phyloP scores from a whole-genome alignment of 2,888 invertebrate genomes.

The Mesorhabditis belari region DNA sequence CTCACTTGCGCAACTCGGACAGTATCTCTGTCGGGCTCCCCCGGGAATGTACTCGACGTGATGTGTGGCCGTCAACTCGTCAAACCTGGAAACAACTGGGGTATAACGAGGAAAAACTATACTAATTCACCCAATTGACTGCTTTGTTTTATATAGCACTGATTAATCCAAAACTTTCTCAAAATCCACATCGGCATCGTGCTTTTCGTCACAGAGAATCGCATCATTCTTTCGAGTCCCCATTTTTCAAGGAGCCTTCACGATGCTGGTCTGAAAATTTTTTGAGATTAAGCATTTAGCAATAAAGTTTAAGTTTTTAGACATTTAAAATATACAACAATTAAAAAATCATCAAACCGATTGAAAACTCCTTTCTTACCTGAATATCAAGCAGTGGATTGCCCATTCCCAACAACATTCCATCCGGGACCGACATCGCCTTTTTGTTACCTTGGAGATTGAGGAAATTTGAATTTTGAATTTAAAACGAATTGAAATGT shows the following conservation, averaged over 20 bases:
- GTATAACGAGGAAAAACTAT: neutral
- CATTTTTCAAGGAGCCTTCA: conserved; percentile 73
- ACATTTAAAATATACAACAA: neutral
- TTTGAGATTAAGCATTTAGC: too few species aligned
- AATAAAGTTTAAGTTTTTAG: neutral
- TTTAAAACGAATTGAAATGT: too few species aligned
- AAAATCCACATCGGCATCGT: conserved; percentile 69
- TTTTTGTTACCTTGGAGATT: too few species aligned
- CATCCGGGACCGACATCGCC: conserved; percentile 14
- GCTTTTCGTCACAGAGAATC: conserved; percentile 83
- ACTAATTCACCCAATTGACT: neutral
- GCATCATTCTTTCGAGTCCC: conserved; percentile 81
- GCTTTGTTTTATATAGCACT: neutral
- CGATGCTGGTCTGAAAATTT: conserved; percentile 76
- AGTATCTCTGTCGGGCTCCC: conserved; percentile 87
- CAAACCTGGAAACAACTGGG: conserved; percentile 58
- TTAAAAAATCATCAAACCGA: neutral
- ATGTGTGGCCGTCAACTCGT: conserved; percentile 71
- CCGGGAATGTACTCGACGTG: conserved; percentile 86
- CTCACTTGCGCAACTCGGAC: conserved; percentile 74
- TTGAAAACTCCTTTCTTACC: conserved; percentile 12
- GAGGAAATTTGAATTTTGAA: too few species aligned
- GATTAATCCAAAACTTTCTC: neutral
- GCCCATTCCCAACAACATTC: conserved; percentile 78
- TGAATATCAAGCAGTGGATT: conserved; percentile 93